Evolutionary conservation across 1,140 invertebrate genomes (phyloP), one percentile per base, ranked within the genome.

Genomic region (Drosophila sucinea): DNA sequence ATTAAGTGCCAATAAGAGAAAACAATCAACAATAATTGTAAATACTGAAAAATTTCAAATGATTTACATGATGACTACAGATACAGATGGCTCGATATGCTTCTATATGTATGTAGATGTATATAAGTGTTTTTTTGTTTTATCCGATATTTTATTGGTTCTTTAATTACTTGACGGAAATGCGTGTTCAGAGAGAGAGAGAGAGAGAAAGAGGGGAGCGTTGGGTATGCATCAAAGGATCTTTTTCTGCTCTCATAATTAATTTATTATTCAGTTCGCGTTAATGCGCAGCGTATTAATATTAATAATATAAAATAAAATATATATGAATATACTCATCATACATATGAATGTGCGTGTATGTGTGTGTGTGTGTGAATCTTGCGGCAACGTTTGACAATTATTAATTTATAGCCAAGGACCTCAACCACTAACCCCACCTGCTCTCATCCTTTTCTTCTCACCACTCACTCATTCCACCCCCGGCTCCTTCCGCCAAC

Each of bases 121-220:
- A 27, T 27, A 55, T 35, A 51, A 64, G 38, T 40, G 4, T 23
- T 35, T 10, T 35, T 58, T 58, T 29, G 8, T 56, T 35, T 33
- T 23, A 35, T 35, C 23, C 6, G 11, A 30, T 56, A n/a, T 56
- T 56, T 32, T 7, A 32, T 56, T 56, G 55, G 11, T 57, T 62
- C 40, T 62, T 62, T 62, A 62, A 62, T 62, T 62, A 62, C 60
- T 62, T 62, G 60, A 47, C 60, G 60, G 60, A 47, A 47, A 23
- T 60, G 6, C 6, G 33, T 35, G 7, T 35, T 2, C 8, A 8
- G 7, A 6, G n/a, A 4, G 27, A 2, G 10, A 7, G n/a, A 10
- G 29, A 4, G 11, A 33, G 56, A 44, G 60, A 30, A 41, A 30
- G 38, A 27, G 27, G 44, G 23, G 44, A 25, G 6, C 7, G 7